These are phyloP conservation scores for Uropetala carovei DNA, from an alignment of 2,888 invertebrate species.

Conservation along the genomic window DNA sequence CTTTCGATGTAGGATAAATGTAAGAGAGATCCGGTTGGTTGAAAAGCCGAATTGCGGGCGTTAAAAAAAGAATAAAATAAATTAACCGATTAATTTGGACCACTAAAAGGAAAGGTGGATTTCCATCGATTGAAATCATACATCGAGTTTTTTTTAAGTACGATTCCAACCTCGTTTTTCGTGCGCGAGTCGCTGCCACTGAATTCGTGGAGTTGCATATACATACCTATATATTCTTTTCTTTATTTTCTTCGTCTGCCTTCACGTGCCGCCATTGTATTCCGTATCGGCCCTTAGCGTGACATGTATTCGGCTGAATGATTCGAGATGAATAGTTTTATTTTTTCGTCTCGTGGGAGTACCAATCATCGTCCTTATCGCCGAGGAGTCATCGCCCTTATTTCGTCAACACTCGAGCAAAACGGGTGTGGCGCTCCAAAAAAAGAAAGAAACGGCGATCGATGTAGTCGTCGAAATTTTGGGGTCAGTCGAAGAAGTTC, in stretches of 20 bases:
- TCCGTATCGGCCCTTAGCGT: not conserved
- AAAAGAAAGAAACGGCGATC: not conserved
- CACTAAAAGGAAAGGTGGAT: not conserved
- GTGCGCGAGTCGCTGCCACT: not conserved
- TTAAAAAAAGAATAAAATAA: not conserved
- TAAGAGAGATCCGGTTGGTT: slow-evolving; percentile 5
- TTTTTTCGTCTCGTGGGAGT: not conserved
- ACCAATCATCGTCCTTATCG: not conserved
- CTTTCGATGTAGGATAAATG: slow-evolving; percentile 14
- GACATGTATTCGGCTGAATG: not conserved
- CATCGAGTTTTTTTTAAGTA: not conserved
- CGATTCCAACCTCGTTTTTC: not conserved
- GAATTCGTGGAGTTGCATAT: too few relatives aligned
- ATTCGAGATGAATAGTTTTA: not conserved
- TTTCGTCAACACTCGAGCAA: not conserved
- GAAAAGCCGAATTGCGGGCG: not conserved
- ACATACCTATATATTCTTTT: too few relatives aligned
- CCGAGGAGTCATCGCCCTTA: not conserved
- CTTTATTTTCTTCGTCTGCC: not conserved
- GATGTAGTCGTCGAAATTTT: not conserved
- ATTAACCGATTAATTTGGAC: not conserved
- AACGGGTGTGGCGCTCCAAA: not conserved
- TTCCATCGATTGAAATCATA: not conserved
- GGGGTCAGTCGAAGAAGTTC: not conserved
- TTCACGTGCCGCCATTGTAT: not conserved